Base-by-base conservation (phyloP, 2,113 vertebrate genomes). In the Lophura nycthemera region DNA sequence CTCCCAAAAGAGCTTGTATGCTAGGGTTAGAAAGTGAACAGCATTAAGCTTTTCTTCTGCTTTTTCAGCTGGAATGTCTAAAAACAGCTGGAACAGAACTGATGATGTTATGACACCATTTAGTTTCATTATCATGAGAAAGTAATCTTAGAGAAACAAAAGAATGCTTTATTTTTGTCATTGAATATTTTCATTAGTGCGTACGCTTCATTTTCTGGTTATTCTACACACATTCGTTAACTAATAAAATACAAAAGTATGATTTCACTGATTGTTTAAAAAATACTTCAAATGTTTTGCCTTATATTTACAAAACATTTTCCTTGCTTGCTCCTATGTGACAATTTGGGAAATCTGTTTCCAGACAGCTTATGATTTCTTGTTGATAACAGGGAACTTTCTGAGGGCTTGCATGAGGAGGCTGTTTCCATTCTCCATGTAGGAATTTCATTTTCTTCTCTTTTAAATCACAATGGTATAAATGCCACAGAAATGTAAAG, bases 11-110 rank as follows among this genome's bases (percentile, higher is more conserved):
- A 88, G 19, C 22, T 45, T 73, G 13, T 34, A 83, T 87, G 29
- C 42, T 74, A 47, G 78, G 67, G 32, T 74, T 80, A 81, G 72
- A 92, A 93, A 93, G 50, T 64, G 94, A 95, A 87, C 50, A 93
- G 38, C 73, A 85, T 36, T 47, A 90, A 85, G 34, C 56, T 89
- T 83, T 83, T 7, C 10, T 75, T 94, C 72, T 85, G 24, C n/a
- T 83, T 80, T 94, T 85, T 79, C 67, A 89, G 45, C 50, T 91
- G 71, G 22, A 93, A 43, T 40, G 16, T 59, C 64, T 78, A 42
- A 89, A 63, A 92, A 64, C 13, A 76, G 12, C 29, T 83, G 27
- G 13, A 85, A 73, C 5, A 70, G 30, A 88, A 87, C 4, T 81
- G 11, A 52, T 50, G 40, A 65, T 65, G 27, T 16, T 76, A n/a